Evolutionary conservation across 2,888 invertebrate genomes (phyloP), one percentile per base, ranked within the genome.

Genomic region (Drosophila helvetica): DNA sequence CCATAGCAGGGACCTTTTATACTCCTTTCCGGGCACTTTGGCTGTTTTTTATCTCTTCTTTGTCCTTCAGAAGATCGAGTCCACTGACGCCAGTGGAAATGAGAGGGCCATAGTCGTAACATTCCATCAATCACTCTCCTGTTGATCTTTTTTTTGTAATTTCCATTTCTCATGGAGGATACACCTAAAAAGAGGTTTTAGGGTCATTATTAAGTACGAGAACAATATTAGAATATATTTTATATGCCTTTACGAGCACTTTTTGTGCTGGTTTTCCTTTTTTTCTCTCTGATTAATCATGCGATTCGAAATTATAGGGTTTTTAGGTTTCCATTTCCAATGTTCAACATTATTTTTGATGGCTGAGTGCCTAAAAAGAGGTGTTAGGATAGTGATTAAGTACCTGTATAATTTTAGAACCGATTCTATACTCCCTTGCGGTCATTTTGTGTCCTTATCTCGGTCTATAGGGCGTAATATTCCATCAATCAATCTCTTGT

Each of bases 61-160:
- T n/a, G 7, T n/a, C n/a, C 6, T 4, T 1, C 17, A 1, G n/a
- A 33, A 33, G 22, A 45, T 25, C 15, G 56, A 62, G 55, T 53
- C 8, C 18, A 17, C 27, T 50, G 54, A 62, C 55, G 54, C 53
- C 48, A 30, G 47, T 42, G 4, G 19, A 48, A 58, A 25, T 45
- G 43, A n/a, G 42, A 47, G 12, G 30, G 30, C 30, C 47, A 22
- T 15, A 6, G 38, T 7, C 15, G 38, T 15, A 38, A 38, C 56
- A 1, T 7, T 25, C 1, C 7, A 27, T 27, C 27, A 27, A 27
- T 27, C 7, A 27, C 7, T 27, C 7, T 7, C 8, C 8, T 8
- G 27, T 27, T 27, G 27, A 27, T 27, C 27, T 8, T 27, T 27
- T 27, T n/a, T n/a, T n/a, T n/a, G n/a, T n/a, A n/a, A n/a, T n/a